Evolutionary conservation across 30 jellyfish, hydroid and myxozoan genomes (phyloP).

Genomic region (Turritopsis rubra): DNA sequence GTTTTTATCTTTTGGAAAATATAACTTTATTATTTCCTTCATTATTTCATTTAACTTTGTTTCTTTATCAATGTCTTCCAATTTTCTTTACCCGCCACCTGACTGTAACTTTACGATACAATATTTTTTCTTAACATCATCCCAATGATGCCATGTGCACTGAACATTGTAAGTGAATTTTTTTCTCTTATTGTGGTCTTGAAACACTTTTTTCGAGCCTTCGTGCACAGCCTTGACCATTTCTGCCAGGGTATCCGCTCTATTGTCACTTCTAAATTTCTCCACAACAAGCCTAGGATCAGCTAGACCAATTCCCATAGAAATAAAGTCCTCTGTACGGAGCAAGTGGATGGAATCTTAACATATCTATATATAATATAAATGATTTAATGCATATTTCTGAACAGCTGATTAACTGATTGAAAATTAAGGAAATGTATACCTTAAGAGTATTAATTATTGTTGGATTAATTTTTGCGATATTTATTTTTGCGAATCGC

Average conservation of each 20-base stretch:
- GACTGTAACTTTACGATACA: not conserved
- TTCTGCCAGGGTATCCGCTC: conserved; percentile 3
- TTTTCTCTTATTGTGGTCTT: not conserved
- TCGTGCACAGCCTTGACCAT: conserved; percentile 8
- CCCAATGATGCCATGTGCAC: conserved; percentile 5
- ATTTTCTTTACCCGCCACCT: conserved; percentile 2
- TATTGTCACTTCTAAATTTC: not conserved
- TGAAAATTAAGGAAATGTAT: not conserved
- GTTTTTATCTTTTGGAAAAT: conserved; percentile 8
- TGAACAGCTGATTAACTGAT: not conserved
- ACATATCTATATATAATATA: not conserved
- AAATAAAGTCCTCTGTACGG: conserved; percentile 12
- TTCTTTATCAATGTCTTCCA: not conserved
- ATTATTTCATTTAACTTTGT: not conserved
- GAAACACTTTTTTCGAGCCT: not conserved
- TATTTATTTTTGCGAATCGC: too few relatives aligned
- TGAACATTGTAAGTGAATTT: not conserved
- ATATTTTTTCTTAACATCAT: conserved; percentile 1
- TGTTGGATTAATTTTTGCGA: too few relatives aligned
- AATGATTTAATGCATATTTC: not conserved
- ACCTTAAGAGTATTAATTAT: too few relatives aligned
- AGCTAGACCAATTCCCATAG: not conserved
- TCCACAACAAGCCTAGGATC: conserved; percentile 8
- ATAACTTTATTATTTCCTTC: not conserved
- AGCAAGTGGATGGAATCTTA: conserved; percentile 8